Base-by-base conservation (phyloP, 2,797 vertebrate species). In the Macropus fuliginosus region DNA sequence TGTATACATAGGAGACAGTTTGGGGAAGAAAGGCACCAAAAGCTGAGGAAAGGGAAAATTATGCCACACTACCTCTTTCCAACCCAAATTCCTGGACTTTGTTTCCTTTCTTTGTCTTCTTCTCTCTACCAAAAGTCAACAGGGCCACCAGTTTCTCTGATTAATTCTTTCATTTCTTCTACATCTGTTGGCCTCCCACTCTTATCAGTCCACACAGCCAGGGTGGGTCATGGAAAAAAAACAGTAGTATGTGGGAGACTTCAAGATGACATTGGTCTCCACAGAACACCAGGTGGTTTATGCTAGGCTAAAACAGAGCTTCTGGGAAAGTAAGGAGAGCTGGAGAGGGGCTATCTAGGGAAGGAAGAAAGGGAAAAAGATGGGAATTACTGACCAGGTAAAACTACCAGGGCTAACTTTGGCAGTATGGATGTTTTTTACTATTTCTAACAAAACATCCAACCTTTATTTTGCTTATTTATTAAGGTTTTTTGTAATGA, bases 401-500 rank as follows among this genome's bases (percentile, higher is more conserved):
- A 57, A 74, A 59, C 55, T 18, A 56, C 0, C 9, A 55, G 56
- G 10, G 8, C 27, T 0, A 1, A 4, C 52, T 29, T 50, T 54
- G 40, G 0, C 21, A 21, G 55, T 29, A 91, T 91, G 66, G 56
- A 91, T 40, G 21, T 34, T 1, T 87, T 74, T n/a, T n/a, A n/a
- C 62, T 81, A 46, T 81, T 89, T 55, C 57, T 54, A 40, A 54
- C 4, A n/a, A 55, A 66, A 92, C 24, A 54, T 24, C 74, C 40
- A 92, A 56, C 28, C 29, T 94, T 92, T 21, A 40, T 91, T 57
- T 96, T 93, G 74, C 90, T 66, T 94, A 52, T 11, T 0, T 55
- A 92, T 87, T 40, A 94, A 66, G 14, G 28, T 55, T 96, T 55
- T 96, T 52, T 57, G 34, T 66, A 34, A 16, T 50, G 52, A 56